Base-by-base conservation (phyloP, 2,113 vertebrate species). In the Hippoglossus stenolepis region DNA sequence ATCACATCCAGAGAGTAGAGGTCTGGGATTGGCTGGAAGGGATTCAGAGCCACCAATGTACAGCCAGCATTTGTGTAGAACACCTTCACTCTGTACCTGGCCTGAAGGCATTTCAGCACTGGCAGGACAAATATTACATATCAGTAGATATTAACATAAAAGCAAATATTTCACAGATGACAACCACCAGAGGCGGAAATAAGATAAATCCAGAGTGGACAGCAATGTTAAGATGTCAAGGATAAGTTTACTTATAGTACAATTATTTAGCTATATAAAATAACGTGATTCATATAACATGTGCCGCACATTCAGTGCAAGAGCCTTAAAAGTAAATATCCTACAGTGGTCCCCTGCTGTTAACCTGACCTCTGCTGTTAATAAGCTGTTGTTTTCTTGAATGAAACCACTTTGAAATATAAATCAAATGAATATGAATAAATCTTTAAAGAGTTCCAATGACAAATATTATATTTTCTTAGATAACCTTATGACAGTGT, bases 41-140 rank as follows among this genome's bases (percentile, higher is more conserved):
- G 98, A 88, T 99, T 99, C 49, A 99, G 92, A 75, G 97, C 97
- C 88, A 99, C 97, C 77, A 99, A 91, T 38, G 97, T 98, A 91
- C 97, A 99, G 85, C 98, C 98, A 71, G 98, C 98, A 65, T 97
- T 96, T 60, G 98, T 98, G 64, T 99, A 99, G 90, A 99, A 99
- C 47, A 94, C 88, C 61, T 93, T 93, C 1, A 77, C 85, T 1
- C 65, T 79, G 38, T 99, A 98, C 88, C 98, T 96, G 88, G 95
- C 96, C 92, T 99, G 97, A 77, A 99, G 94, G 83, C 97, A 99
- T 92, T 95, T 97, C 92, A 99, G 85, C 81, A 99, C 98, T 99
- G 84, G 14, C 20, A 73, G 21, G 58, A 90, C 85, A 77, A 24
- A 69, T 23, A 91, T 20, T 11, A 75, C 23, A 60, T 14, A 73